Percentiles rank a stretch among this genome's conserved stretches.
Conservation (phyloP, 2,888 invertebrate species). For the Drosophila paracracens region DNA sequence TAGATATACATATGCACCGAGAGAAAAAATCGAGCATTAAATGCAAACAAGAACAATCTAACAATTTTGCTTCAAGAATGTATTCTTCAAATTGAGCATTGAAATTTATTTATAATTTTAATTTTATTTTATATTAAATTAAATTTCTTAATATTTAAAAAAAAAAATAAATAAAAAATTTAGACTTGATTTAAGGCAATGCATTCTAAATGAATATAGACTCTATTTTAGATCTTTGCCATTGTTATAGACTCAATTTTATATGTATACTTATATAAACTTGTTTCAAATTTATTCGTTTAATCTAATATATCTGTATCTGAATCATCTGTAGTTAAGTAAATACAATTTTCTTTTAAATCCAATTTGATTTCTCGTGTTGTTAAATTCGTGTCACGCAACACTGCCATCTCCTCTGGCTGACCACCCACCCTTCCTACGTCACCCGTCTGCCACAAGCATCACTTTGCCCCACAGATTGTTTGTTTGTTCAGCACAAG, state of each 20-base stretch:
- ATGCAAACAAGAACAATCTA: background rate
- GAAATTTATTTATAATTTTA: background rate
- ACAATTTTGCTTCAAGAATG: background rate
- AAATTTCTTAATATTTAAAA: no score
- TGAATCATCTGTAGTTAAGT: background rate
- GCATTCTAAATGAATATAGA: background rate
- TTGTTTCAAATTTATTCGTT: background rate
- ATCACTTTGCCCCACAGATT: constrained; percentile 9
- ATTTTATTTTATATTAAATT: no score
- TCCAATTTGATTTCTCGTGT: background rate
- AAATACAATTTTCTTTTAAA: background rate
- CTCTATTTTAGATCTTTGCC: background rate
- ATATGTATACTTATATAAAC: background rate
- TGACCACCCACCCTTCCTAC: background rate
- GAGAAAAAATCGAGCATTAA: background rate
- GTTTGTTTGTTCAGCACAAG: constrained; percentile 62
- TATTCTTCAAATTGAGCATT: background rate
- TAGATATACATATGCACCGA: background rate
- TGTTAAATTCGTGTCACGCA: constrained; percentile 16
- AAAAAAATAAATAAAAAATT: no score
- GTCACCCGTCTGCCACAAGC: background rate
- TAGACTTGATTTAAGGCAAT: background rate
- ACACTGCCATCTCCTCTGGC: background rate
- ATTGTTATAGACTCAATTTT: no score
- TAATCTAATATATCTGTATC: background rate